Evolutionary conservation across 2,888 invertebrate genomes (phyloP), one percentile per base, ranked within the genome.

Genomic region (Tachina grossa): DNA sequence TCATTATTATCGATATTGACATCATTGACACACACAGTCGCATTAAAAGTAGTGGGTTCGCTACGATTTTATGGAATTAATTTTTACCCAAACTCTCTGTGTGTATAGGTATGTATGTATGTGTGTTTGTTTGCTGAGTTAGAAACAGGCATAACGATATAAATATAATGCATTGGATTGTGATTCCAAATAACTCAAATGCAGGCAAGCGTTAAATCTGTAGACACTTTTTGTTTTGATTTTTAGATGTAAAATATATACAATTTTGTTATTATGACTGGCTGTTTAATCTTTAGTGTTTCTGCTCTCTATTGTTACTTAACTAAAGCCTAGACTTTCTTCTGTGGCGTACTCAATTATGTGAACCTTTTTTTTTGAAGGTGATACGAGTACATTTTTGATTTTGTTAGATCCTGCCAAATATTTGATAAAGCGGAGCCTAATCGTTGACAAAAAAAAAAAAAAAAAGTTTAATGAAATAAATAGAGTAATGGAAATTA

Each of bases 151-250:
- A 63, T 43, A 63, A 19, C 53, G 19, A 69, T 3, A 6, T n/a
- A n/a, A n/a, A n/a, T 53, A 53, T 63, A 39, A 41, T 39, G 19
- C 11, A n/a, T 16, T 4, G 19, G 10, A 1, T 43, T 41, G 53
- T 49, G 39, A 41, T 57, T 14, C 19, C 31, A 84, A 75, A 81
- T 85, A 83, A 75, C 78, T 22, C 22, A 55, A 71, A 69, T 71
- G 71, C 72, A 81, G 19, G 45, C 81, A 84, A 72, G 88, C 87
- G 84, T 87, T 85, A 88, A 88, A 88, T 87, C 88, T 85, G 74
- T 13, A 53, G 49, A 65, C 49, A 72, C 77, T 76, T 78, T 65
- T 11, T 65, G 9, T 63, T 49, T 59, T 66, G 49, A 41, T 45
- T 72, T 65, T 71, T 69, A 16, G 47, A 5, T 19, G 66, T 80